Conservation (phyloP, 2,113 vertebrate genomes). For the Rhinichthys klamathensis region DNA sequence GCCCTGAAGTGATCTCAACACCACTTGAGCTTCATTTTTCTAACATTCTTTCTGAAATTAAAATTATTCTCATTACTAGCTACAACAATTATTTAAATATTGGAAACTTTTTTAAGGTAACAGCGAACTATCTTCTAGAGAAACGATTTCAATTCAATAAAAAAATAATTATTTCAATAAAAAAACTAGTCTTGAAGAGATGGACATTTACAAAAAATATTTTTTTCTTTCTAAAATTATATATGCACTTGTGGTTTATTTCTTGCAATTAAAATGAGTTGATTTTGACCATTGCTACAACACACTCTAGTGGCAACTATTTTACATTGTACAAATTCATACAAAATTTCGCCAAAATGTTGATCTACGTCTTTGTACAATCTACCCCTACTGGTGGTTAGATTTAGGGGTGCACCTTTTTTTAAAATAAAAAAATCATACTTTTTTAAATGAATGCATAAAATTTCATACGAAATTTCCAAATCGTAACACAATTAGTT, state of each 20-base stretch:
- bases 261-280: no score
- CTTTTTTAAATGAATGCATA: neutral
- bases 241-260: no score
- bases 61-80: neutral
- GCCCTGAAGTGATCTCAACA: neutral
- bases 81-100: neutral
- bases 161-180: no score
- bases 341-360: no score
- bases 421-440: neutral
- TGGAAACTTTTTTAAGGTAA: neutral
- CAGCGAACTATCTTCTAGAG: neutral
- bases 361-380: neutral
- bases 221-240: no score
- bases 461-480: neutral
- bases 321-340: no score
- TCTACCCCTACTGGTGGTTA: neutral
- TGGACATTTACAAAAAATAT: no score
- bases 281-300: no score
- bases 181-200: no score
- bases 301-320: no score
- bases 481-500: neutral
- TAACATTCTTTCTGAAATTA: neutral
- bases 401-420: neutral
- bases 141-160: no score
- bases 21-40: neutral